Conservation (phyloP, 2,113 vertebrate genomes). For the Micromys minutus region DNA sequence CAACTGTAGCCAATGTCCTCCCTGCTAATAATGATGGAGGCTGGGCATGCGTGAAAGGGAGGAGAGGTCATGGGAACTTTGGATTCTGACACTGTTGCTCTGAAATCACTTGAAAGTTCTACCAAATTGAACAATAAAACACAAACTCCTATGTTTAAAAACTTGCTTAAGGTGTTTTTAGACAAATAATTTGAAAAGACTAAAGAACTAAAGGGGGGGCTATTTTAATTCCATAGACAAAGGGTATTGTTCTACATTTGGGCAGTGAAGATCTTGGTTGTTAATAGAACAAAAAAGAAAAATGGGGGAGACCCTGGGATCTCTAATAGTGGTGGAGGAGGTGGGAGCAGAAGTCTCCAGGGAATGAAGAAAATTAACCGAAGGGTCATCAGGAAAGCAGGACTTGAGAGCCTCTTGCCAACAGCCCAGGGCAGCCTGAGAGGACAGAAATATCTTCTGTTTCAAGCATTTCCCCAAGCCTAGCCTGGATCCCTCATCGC, state of each 20-base stretch:
- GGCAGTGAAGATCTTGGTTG: not conserved
- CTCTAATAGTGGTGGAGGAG: not conserved
- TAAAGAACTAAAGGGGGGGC: not conserved
- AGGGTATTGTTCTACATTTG: not conserved
- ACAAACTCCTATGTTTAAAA: not conserved
- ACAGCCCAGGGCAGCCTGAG: too few relatives aligned
- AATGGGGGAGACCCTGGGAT: not conserved
- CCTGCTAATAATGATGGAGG: fast-evolving
- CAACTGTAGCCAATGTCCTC: not conserved
- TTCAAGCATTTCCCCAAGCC: not conserved
- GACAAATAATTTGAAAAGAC: not conserved
- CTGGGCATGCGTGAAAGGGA: fast-evolving
- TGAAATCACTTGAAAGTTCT: not conserved
- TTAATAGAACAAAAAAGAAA: not conserved
- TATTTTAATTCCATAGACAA: not conserved
- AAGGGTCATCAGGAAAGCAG: not conserved
- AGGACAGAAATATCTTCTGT: not conserved
- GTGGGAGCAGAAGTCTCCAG: not conserved
- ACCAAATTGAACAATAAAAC: not conserved
- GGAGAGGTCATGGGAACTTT: too few relatives aligned
- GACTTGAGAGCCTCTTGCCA: too few relatives aligned
- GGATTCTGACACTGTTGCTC: not conserved
- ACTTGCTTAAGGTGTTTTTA: not conserved
- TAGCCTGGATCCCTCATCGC: too few relatives aligned
- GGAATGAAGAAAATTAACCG: not conserved